Base-by-base conservation (phyloP, 2,888 invertebrate species). In the Halictus quadricinctus region DNA sequence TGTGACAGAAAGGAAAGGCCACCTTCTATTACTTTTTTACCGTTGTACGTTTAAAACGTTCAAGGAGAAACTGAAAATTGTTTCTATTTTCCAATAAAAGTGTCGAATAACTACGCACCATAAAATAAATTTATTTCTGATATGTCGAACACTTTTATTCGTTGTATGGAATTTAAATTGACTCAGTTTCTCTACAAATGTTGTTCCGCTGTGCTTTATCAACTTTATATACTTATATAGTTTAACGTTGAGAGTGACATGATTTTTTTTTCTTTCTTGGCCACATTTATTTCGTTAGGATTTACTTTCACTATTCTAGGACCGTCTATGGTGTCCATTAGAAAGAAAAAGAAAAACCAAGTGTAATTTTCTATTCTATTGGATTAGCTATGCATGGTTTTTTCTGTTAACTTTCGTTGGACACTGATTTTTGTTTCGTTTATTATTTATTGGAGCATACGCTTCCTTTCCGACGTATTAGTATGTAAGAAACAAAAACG, bases 361-460 rank as follows among this genome's bases (percentile, higher is more conserved):
- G 58, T 54, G 15, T 66, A 72, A 64, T 64, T 66, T 36, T n/a
- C 25, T 41, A 64, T 78, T 48, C 48, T 7, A 41, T 48, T 60
- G 13, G 29, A 46, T 58, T 43, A 64, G 15, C 73, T 83, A 29
- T 69, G 29, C 46, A n/a, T 50, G 41, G 29, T 69, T 54, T 41
- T 50, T 58, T 66, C 21, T 21, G 25, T 60, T 29, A 48, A 72
- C 66, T 72, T 29, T 29, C 18, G 13, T 84, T 79, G 25, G 64
- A 58, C 36, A 25, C 15, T 50, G 36, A 2, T 58, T 64, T 46
- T 25, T 41, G 18, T 78, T 83, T 84, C 41, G 76, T 84, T 84
- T 69, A 77, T 85, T 86, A 86, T 86, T 86, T 86, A 86, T 86
- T 86, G 85, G 80, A 66, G 79, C 81, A 85, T 74, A 81, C 46